Percentiles rank a stretch among this genome's conserved stretches.
phyloP scores from a whole-genome alignment of 53 echinoderm and acorn worm species.

The Mesocentrotus franciscanus region DNA sequence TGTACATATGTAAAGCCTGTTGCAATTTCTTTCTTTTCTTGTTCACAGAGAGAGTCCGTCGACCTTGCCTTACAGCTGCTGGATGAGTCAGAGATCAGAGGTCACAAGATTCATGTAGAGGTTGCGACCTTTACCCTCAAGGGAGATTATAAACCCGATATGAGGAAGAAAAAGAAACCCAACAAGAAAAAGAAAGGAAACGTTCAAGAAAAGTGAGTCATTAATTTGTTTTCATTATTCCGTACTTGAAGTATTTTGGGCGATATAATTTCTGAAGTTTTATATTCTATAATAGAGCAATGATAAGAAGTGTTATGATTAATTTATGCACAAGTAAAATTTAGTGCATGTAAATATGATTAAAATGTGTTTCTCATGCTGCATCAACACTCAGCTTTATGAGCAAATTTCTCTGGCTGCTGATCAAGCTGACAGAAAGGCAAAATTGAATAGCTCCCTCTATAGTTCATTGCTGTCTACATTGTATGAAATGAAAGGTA shows the following conservation, averaged over 20 bases:
- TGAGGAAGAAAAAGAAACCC: slow-evolving; percentile 92
- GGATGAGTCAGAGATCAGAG: slow-evolving; percentile 87
- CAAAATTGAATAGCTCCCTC: slow-evolving; percentile 11
- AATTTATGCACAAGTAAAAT: too few relatives aligned
- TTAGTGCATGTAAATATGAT: too few relatives aligned
- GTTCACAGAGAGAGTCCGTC: slow-evolving; percentile 86
- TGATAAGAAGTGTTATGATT: too few relatives aligned
- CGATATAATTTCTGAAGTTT: too few relatives aligned
- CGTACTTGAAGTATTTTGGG: not conserved
- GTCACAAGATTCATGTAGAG: slow-evolving; percentile 83
- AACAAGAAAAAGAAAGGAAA: slow-evolving; percentile 87
- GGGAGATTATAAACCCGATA: slow-evolving; percentile 78
- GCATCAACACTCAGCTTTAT: not conserved
- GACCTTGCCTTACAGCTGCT: slow-evolving; percentile 88
- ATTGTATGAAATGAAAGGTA: too few relatives aligned
- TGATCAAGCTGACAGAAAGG: not conserved
- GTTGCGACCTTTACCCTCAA: slow-evolving; percentile 87
- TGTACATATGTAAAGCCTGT: not conserved
- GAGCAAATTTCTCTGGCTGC: not conserved
- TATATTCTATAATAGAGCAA: too few relatives aligned
- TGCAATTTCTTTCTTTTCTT: not conserved
- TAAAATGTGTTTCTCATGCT: too few relatives aligned
- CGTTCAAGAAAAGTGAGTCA: slow-evolving; percentile 87
- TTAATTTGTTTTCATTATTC: not conserved
- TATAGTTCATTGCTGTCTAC: not conserved